These are phyloP conservation scores for Gonioctena quinquepunctata DNA, from an alignment of 1,140 invertebrate species.

Conservation along the genomic window DNA sequence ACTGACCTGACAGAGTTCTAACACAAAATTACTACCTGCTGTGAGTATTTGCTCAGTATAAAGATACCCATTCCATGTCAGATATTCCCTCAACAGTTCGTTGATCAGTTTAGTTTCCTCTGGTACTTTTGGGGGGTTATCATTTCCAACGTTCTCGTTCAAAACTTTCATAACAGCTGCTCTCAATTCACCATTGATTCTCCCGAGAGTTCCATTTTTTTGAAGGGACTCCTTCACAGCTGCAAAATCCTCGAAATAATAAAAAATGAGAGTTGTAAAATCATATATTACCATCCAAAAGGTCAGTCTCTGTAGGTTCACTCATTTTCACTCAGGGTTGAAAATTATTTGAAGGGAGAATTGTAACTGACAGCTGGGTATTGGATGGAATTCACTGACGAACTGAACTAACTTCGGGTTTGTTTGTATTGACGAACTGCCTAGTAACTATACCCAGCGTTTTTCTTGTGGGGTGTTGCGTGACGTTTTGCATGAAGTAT, in stretches of 20 bases:
- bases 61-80: constrained; percentile 62
- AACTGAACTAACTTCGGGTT: neutral
- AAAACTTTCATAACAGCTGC: constrained; percentile 49
- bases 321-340: constrained; percentile 35
- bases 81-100: constrained; percentile 60
- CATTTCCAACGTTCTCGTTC: constrained; percentile 37
- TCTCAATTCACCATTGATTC: constrained; percentile 50
- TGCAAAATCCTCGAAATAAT: constrained; percentile 18
- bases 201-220: constrained; percentile 46
- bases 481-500: no score
- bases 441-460: no score
- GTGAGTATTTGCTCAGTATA: constrained; percentile 59
- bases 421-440: neutral
- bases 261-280: neutral
- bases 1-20: no score
- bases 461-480: no score
- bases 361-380: neutral
- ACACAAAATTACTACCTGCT: no score
- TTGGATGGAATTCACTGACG: no score
- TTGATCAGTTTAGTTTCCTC: constrained; percentile 60
- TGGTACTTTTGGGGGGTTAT: constrained; percentile 50
- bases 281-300: constrained; percentile 40
- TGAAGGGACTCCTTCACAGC: constrained; percentile 49
- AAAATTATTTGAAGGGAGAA: neutral
- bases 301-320: constrained; percentile 40